Base-by-base conservation (phyloP, 1,140 invertebrate genomes). In the Linepithema humile region DNA sequence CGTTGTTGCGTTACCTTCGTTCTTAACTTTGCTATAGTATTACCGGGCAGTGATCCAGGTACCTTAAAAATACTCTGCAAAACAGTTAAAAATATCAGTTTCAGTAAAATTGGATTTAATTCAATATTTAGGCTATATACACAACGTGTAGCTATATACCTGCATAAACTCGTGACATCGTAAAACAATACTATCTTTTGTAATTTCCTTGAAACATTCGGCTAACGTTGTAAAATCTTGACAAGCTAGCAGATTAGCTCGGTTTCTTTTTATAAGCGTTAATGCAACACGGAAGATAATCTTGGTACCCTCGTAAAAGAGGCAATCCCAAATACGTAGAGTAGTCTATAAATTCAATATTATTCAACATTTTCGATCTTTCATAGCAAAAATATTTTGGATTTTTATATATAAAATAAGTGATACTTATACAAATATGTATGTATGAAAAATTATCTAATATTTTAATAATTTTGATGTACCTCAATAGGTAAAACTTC, bases 241-340 rank as follows among this genome's bases (percentile, higher is more conserved):
- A 89, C 97, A 97, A 35, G 95, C 95, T 88, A 98, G 93, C 85
- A 98, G 95, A 83, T 96, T 95, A 1, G 95, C 94, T 89, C 95
- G 95, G 90, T 98, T 97, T 73, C 96, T 94, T 92, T 96, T 96
- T 57, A 99, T 96, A 55, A 99, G 94, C 26, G 97, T 97, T 59
- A 98, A 91, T 85, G 97, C 97, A n/a, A 98, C 98, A 89, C 98
- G 95, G 89, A 98, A 97, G 20, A 99, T 92, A 82, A 97, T 95
- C 93, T 98, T 99, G 50, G 97, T 97, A 26, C 98, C 98, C 94
- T 99, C 98, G 87, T 98, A 97, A 93, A 99, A 98, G 55, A 99
- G 94, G 90, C 98, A 98, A 93, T 99, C 98, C 98, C 98, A 99
- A 92, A 99, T 97, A 89, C 98, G 95, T 2, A 99, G 93, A 45